phyloP scores from a whole-genome alignment of 2,797 vertebrate species.

The Austrolebias charrua region DNA sequence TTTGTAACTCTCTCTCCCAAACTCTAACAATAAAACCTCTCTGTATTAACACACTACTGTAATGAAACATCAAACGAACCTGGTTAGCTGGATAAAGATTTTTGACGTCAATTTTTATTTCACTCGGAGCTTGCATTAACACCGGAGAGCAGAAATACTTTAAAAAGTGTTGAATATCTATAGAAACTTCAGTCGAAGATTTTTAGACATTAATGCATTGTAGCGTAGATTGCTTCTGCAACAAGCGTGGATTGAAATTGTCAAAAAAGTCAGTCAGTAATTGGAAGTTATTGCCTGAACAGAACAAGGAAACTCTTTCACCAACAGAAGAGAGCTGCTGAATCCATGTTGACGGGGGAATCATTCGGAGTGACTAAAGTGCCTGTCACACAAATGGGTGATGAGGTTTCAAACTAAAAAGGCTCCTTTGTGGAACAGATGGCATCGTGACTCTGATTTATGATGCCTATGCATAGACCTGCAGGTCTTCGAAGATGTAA shows the following conservation, averaged over 20 bases:
- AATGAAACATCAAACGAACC: constrained; percentile 19
- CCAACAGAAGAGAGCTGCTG: constrained; percentile 52
- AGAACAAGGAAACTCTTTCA: constrained; percentile 62
- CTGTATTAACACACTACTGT: constrained; percentile 18
- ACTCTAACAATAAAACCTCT: constrained; percentile 14
- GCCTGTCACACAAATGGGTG: constrained; percentile 51
- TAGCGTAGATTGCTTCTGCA: constrained; percentile 30
- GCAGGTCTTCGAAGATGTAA: constrained; percentile 38
- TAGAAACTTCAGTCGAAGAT: constrained; percentile 48
- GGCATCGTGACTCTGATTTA: constrained; percentile 61
- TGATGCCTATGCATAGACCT: constrained; percentile 34
- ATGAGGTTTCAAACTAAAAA: constrained; percentile 56
- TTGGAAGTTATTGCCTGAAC: constrained; percentile 55
- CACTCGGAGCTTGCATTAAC: constrained; percentile 34
- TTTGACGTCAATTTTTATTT: constrained; percentile 31
- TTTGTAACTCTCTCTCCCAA: constrained; percentile 14
- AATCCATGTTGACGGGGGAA: constrained; percentile 58
- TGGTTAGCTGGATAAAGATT: constrained; percentile 26
- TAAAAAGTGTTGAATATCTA: constrained; percentile 30
- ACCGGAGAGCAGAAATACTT: constrained; percentile 14
- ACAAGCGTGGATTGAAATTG: constrained; percentile 59
- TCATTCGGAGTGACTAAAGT: constrained; percentile 52
- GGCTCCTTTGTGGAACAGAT: constrained; percentile 47
- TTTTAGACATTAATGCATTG: constrained; percentile 38
- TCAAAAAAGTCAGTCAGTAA: constrained; percentile 52